phyloP scores from a whole-genome alignment of 2,113 vertebrate species.

The Antechinus flavipes region DNA sequence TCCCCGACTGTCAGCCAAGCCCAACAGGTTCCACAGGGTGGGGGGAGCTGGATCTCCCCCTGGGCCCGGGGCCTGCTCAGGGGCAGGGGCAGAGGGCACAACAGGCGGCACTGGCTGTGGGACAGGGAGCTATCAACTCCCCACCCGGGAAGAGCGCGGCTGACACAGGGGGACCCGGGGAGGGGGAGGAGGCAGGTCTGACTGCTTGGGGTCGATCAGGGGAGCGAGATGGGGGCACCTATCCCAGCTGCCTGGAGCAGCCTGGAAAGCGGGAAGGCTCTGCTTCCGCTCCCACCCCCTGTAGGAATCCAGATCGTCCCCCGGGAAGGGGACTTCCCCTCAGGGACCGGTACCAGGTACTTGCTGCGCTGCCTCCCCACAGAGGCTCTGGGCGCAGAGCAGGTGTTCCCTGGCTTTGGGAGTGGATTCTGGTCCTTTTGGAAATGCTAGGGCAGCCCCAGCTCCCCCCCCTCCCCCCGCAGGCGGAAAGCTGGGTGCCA shows the following conservation, averaged over 20 bases:
- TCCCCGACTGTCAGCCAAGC: not conserved
- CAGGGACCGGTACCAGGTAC: not conserved
- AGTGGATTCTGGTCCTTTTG: not conserved
- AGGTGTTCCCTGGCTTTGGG: not conserved
- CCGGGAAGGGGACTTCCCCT: not conserved
- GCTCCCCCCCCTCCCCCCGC: not conserved
- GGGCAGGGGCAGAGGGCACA: not conserved
- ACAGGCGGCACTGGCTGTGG: no score
- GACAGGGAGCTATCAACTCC: not conserved
- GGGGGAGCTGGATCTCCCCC: not conserved
- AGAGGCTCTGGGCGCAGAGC: not conserved
- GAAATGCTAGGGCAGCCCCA: not conserved
- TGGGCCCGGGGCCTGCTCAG: not conserved
- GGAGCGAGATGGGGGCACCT: not conserved
- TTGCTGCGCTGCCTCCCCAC: not conserved
- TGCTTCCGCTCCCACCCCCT: not conserved
- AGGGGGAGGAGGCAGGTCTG: not conserved
- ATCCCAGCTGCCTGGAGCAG: not conserved
- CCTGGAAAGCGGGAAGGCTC: not conserved
- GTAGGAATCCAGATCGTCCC: not conserved
- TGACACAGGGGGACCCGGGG: not conserved
- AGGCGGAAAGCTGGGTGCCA: not conserved
- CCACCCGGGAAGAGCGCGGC: not conserved
- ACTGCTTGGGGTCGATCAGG: no score
- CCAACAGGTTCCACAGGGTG: not conserved